These are phyloP conservation scores for Sinocyclocheilus anophthalmus DNA, from an alignment of 2,113 vertebrate genomes.

Conservation along the genomic window DNA sequence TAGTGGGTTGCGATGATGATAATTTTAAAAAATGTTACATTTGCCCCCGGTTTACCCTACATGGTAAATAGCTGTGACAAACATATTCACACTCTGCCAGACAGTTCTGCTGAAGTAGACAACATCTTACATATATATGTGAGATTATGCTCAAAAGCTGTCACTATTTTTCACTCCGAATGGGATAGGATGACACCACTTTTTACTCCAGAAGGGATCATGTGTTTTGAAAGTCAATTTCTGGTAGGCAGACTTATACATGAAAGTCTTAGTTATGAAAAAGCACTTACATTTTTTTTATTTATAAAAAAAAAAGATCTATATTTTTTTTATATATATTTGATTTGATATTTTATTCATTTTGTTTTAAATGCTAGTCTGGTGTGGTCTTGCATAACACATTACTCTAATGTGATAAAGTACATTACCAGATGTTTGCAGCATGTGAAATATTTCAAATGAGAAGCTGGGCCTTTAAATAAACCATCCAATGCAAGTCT, in stretches of 20 bases:
- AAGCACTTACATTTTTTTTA: neutral
- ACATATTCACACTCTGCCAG: neutral
- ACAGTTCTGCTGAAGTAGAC: constrained; percentile 15
- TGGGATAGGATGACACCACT: neutral
- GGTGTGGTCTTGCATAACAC: neutral
- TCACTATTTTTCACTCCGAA: neutral
- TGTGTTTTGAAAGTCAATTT: neutral
- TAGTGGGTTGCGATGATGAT: neutral
- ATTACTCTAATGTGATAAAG: neutral
- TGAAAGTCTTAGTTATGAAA: neutral
- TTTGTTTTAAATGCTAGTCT: neutral
- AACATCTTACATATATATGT: neutral
- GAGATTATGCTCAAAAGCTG: neutral
- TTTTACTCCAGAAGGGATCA: neutral
- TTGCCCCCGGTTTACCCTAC: neutral
- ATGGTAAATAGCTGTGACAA: neutral
- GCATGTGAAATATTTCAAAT: neutral
- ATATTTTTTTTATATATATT: too few relatives aligned
- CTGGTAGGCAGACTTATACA: neutral
- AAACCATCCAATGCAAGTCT: neutral
- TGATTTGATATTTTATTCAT: too few relatives aligned
- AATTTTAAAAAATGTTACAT: neutral
- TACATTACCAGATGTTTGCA: constrained; percentile 11
- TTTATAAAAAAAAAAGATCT: neutral
- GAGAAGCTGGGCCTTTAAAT: neutral